A percentile compares a stretch with the other conserved stretches of the same genome.
Conservation (phyloP, 2,888 invertebrate genomes). For the Lucinisca nassula region DNA sequence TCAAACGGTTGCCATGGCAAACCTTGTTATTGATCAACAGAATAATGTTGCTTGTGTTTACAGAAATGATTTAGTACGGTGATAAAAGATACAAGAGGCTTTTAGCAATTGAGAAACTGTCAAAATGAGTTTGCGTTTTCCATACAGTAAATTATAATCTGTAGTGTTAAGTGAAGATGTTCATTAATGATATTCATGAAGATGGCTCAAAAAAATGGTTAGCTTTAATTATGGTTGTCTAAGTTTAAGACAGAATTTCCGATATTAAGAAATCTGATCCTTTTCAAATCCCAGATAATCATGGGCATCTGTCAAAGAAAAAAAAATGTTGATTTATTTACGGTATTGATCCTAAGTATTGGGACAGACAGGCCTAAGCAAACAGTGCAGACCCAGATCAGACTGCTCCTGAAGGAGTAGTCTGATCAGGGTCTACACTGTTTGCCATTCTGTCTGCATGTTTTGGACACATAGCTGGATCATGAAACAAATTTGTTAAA, state of each 20-base stretch:
- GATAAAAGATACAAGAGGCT: conserved; percentile 5
- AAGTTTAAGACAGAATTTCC: neutral
- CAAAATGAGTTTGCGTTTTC: neutral
- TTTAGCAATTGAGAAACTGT: conserved; percentile 13
- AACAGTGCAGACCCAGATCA: too few species aligned
- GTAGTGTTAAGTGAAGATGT: neutral
- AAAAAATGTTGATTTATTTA: too few species aligned
- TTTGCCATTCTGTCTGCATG: too few species aligned
- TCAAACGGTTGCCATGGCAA: conserved; percentile 70
- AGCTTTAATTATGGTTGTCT: neutral
- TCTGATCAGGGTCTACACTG: too few species aligned
- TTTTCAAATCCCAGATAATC: neutral
- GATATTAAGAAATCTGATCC: neutral
- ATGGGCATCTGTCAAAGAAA: too few species aligned
- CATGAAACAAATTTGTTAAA: too few species aligned
- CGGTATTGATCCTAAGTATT: too few species aligned
- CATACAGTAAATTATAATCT: neutral
- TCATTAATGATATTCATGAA: conserved; percentile 4
- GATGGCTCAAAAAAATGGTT: neutral
- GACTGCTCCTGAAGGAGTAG: too few species aligned
- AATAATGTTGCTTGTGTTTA: conserved; percentile 61
- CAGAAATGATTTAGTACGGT: conserved; percentile 56
- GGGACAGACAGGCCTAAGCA: too few species aligned
- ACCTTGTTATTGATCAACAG: conserved; percentile 61
- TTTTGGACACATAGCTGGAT: too few species aligned